Evolutionary conservation across 2,888 invertebrate genomes (phyloP).

Genomic region (Xylota sylvarum): DNA sequence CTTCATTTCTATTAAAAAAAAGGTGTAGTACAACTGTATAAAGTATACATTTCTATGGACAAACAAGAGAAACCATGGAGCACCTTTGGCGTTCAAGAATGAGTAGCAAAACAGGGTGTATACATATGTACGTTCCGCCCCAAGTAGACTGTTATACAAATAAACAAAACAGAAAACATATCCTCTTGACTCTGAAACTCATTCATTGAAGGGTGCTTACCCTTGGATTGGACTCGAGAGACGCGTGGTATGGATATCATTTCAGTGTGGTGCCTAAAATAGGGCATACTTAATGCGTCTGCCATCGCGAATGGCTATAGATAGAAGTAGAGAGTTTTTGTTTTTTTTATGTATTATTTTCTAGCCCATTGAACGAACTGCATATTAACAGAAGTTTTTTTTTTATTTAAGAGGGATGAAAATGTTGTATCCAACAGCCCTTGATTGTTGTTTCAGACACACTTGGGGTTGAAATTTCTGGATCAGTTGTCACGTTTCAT

Average conservation of each 20-base stretch:
- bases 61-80: slow-evolving; percentile 47
- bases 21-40: slow-evolving; percentile 13
- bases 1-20: slow-evolving; percentile 32
- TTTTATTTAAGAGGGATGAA: slow-evolving; percentile 6
- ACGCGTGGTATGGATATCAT: slow-evolving; percentile 45
- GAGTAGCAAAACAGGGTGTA: slow-evolving; percentile 24
- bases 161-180: slow-evolving; percentile 58
- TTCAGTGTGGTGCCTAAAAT: slow-evolving; percentile 64
- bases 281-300: slow-evolving; percentile 72
- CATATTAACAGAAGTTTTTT: slow-evolving; percentile 32
- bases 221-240: slow-evolving; percentile 60
- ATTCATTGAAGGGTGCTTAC: slow-evolving; percentile 73
- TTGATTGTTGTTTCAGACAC: slow-evolving; percentile 57
- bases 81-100: slow-evolving; percentile 53
- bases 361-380: slow-evolving; percentile 48
- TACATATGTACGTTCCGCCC: slow-evolving; percentile 6
- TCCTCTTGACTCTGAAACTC: slow-evolving; percentile 75
- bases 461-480: slow-evolving; percentile 45
- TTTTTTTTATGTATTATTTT: slow-evolving; percentile 16
- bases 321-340: slow-evolving; percentile 26
- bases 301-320: slow-evolving; percentile 35
- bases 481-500: slow-evolving; percentile 63
- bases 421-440: slow-evolving; percentile 41
- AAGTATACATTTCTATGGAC: slow-evolving; percentile 33
- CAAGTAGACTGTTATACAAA: slow-evolving; percentile 69